Evolutionary conservation across 2,888 invertebrate genomes (phyloP).

Genomic region (Campoplex capitator): DNA sequence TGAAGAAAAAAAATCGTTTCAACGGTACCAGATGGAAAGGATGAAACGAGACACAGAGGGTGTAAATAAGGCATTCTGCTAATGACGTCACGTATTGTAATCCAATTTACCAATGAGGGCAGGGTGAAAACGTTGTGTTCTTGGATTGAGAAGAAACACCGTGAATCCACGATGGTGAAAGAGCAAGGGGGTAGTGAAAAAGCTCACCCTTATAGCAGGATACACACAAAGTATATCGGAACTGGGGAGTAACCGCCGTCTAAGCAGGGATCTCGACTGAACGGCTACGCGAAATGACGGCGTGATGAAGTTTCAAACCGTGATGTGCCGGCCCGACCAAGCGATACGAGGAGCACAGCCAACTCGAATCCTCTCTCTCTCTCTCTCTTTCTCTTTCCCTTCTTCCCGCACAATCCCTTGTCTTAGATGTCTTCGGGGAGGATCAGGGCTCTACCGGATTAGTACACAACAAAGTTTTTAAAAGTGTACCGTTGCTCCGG

Average conservation of each 20-base stretch:
- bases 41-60: constrained; percentile 57
- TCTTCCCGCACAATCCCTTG: constrained; percentile 9
- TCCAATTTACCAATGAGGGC: constrained; percentile 83
- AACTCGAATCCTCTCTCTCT: background rate
- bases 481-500: constrained; percentile 77
- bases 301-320: constrained; percentile 83
- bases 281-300: constrained; percentile 82
- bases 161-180: constrained; percentile 11
- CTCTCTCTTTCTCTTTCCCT: background rate
- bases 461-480: constrained; percentile 83
- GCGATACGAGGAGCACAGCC: constrained; percentile 62
- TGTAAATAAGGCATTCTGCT: constrained; percentile 81
- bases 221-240: constrained; percentile 67
- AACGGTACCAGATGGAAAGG: constrained; percentile 48
- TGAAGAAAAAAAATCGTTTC: constrained; percentile 16
- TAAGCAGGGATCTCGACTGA: constrained; percentile 74
- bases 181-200: constrained; percentile 75
- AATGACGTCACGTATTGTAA: constrained; percentile 85
- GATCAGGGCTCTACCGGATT: constrained; percentile 80
- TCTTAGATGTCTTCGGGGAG: constrained; percentile 48
- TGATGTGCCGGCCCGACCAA: constrained; percentile 74
- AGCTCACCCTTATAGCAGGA: constrained; percentile 65
- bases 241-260: constrained; percentile 63
- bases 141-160: constrained; percentile 83
- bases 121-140: constrained; percentile 79